Base-by-base conservation (phyloP, 2,888 invertebrate species). In the Apoderus coryli region DNA sequence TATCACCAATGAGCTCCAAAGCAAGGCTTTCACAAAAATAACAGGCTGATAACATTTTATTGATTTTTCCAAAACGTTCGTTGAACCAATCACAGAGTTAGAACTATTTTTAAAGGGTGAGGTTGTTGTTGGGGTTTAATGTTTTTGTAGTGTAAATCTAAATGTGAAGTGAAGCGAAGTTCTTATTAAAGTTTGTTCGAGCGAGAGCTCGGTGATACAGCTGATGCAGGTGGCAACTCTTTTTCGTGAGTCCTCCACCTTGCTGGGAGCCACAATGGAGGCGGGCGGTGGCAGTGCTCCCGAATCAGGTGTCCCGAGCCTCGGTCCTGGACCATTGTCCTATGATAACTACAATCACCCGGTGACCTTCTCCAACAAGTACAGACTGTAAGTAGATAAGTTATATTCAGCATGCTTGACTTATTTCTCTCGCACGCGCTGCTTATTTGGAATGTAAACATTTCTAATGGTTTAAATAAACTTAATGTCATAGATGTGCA, bases 211-310 rank as follows among this genome's bases (percentile, higher is more conserved):
- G n/a, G 19, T n/a, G 7, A n/a, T n/a, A n/a, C n/a, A n/a, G n/a
- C n/a, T n/a, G 53, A 72, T 72, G 72, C 72, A 72, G 65, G 71
- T 72, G 58, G 72, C 72, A 50, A 72, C 70, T 57, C 58, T 72
- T 54, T 72, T 72, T 53, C 65, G 71, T 51, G 72, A 72, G 63
- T 69, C 70, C 56, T 65, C 70, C 54, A 70, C 69, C 53, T 62
- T 72, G 54, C 60, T 72, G 51, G 71, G 71, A 50, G 72, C 70
- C 52, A 65, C 67, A 44, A 70, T 67, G 63, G 65, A 66, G 52
- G 60, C 65, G 57, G 63, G 63, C 52, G 58, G 56, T 41, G 53
- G 50, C 44, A 45, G 47, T 37, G 36, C 54, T 60, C 39, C 38
- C 37, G 51, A 49, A 39, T 47, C 47, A 41, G 53, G 46, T 46